Evolutionary conservation across 2,888 invertebrate species (phyloP).

Genomic region (Tiliacea aurago): DNA sequence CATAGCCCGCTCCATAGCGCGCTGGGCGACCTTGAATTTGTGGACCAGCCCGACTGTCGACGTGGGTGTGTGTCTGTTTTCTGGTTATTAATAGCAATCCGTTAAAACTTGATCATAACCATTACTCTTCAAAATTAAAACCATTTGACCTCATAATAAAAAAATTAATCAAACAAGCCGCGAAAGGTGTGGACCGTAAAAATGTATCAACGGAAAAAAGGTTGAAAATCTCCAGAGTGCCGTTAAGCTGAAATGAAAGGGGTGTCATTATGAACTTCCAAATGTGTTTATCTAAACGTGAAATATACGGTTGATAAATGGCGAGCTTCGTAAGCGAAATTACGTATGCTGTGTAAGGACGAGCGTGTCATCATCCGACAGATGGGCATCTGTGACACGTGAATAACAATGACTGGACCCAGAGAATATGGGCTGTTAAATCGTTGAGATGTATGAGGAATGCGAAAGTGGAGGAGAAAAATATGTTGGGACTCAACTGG

Average conservation of each 20-base stretch:
- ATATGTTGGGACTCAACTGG: conserved; percentile 21
- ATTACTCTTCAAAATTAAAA: conserved; percentile 62
- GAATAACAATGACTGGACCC: conserved; percentile 51
- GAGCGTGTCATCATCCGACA: conserved; percentile 36
- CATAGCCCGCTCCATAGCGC: too few species aligned
- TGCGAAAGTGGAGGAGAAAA: conserved; percentile 39
- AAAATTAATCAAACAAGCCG: conserved; percentile 61
- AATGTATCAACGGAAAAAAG: conserved; percentile 68
- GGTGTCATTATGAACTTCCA: conserved; percentile 71
- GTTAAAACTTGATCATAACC: conserved; percentile 44
- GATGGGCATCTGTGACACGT: conserved; percentile 44
- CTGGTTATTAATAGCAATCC: conserved; percentile 35
- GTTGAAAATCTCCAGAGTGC: conserved; percentile 65
- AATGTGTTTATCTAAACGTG: conserved; percentile 73
- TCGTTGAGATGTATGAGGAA: conserved; percentile 44
- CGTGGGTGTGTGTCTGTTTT: too few species aligned
- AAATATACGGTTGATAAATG: conserved; percentile 70
- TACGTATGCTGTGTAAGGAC: conserved; percentile 58
- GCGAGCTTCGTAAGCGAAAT: conserved; percentile 61
- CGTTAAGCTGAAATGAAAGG: conserved; percentile 68
- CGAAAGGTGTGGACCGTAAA: conserved; percentile 59
- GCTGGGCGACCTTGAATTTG: too few species aligned
- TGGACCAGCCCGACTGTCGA: too few species aligned
- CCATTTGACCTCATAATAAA: conserved; percentile 65
- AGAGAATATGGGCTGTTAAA: conserved; percentile 52